Evolutionary conservation across 2,797 vertebrate species (phyloP), one percentile per base, ranked within the genome.

Genomic region (Hippoglossus hippoglossus): DNA sequence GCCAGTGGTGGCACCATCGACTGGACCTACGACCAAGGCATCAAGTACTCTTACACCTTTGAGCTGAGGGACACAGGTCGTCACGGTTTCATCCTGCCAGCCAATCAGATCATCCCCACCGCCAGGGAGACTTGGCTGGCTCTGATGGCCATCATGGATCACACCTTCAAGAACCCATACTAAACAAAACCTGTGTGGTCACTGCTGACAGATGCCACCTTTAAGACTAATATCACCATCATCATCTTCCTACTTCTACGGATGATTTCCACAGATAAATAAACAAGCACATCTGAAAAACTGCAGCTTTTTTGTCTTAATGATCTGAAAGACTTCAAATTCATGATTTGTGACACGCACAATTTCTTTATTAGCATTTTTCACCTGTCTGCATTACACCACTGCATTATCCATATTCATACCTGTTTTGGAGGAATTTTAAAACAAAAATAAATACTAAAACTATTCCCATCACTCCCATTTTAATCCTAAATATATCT

Each of bases 31-130:
- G 56, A 93, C 13, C 94, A 97, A 69, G 97, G 97, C 59, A 97
- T 99, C 73, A 98, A 97, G 73, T 98, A 98, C 66, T 98, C 98
- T 26, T 99, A 93, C 86, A 96, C 95, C 67, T 98, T 99, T 0
- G 98, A 99, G 94, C 95, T 99, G 82, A 90, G 97, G 67, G 98
- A 99, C 85, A 97, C 94, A 0, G 97, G 98, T 5, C 68, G 59
- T 2, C 95, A 96, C 0, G 98, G 98, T 0, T 99, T 99, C 94
- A n/a, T 96, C 28, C 93, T 99, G 50, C 98, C 98, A 0, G 95
- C 97, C 86, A 93, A 61, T 0, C 93, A 98, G 94, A 99, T 99
- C 82, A 0, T 98, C 12, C 96, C 97, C 0, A 96, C 96, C 0
- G 97, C 98, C 6, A 0, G 80, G 85, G 98, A 99, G 93, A 98